Evolutionary conservation across 2,797 vertebrate species (phyloP).

Genomic region (Gambusia yucatana): DNA sequence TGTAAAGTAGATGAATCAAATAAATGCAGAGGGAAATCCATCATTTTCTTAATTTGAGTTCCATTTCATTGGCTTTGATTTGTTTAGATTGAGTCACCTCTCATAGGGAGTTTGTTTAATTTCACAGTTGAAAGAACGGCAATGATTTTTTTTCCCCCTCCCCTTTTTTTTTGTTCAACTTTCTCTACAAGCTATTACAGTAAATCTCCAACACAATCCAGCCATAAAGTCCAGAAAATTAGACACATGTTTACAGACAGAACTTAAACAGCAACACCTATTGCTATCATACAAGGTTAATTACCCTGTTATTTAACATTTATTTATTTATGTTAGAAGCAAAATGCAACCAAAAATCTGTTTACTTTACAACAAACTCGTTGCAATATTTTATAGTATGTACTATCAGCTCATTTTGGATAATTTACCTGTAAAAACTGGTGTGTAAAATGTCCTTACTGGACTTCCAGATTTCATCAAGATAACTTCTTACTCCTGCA

Average conservation of each 20-base stretch:
- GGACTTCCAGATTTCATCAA: not conserved
- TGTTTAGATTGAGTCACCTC: constrained; percentile 78
- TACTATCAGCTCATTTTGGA: not conserved
- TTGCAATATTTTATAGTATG: not conserved
- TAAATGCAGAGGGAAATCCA: constrained; percentile 61
- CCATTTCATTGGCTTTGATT: constrained; percentile 77
- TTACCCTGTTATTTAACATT: constrained; percentile 39
- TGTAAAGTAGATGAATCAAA: constrained; percentile 55
- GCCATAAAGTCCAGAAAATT: constrained; percentile 62
- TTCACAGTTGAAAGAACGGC: constrained; percentile 77
- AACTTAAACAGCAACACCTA: constrained; percentile 53
- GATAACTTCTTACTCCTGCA: not conserved
- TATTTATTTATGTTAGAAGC: constrained; percentile 1
- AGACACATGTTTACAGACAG: constrained; percentile 63
- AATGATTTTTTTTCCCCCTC: constrained; percentile 70
- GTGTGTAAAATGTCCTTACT: not conserved
- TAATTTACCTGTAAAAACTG: not conserved
- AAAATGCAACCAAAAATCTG: not conserved
- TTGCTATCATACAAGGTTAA: constrained; percentile 43
- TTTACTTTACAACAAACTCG: not conserved
- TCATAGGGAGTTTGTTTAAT: constrained; percentile 79
- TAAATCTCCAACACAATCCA: constrained; percentile 68
- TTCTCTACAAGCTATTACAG: constrained; percentile 73
- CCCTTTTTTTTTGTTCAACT: constrained; percentile 63
- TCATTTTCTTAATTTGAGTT: constrained; percentile 76